These are phyloP conservation scores for Diarsia brunnea DNA, from an alignment of 2,888 invertebrate species.

Conservation along the genomic window DNA sequence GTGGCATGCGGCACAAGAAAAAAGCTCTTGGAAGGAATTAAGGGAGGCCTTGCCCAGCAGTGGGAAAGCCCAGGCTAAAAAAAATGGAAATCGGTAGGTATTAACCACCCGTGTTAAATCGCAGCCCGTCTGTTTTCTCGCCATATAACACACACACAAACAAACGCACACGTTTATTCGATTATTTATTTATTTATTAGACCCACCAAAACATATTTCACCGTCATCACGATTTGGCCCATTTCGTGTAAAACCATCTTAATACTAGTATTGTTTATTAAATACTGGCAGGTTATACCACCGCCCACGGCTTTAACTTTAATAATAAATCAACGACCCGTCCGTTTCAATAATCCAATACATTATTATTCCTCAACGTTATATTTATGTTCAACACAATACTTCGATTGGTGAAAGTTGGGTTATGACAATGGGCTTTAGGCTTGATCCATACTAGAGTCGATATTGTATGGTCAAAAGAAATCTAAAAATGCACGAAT, in stretches of 20 bases:
- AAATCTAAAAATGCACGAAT: not conserved
- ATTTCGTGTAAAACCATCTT: conserved; percentile 35
- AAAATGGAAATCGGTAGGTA: no score
- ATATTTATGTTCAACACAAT: conserved; percentile 58
- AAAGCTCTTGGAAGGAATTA: no score
- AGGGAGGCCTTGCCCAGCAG: no score
- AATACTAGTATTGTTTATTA: conserved; percentile 35
- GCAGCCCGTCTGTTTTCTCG: no score
- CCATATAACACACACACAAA: no score
- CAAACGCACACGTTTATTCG: no score
- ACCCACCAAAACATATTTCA: not conserved
- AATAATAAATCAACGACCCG: conserved; percentile 55
- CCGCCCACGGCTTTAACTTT: conserved; percentile 46
- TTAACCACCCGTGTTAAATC: no score
- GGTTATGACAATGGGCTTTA: conserved; percentile 23
- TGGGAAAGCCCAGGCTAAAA: no score
- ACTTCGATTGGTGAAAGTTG: conserved; percentile 54
- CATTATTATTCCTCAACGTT: conserved; percentile 54
- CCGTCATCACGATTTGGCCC: conserved; percentile 16
- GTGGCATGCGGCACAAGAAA: no score
- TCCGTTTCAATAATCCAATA: conserved; percentile 51
- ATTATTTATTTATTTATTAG: no score
- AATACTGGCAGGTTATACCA: conserved; percentile 22
- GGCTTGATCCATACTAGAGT: conserved; percentile 13
- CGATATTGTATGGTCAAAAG: not conserved